Base-by-base conservation (phyloP, 92 coral and sea anemone species). In the Nematostella vectensis region DNA sequence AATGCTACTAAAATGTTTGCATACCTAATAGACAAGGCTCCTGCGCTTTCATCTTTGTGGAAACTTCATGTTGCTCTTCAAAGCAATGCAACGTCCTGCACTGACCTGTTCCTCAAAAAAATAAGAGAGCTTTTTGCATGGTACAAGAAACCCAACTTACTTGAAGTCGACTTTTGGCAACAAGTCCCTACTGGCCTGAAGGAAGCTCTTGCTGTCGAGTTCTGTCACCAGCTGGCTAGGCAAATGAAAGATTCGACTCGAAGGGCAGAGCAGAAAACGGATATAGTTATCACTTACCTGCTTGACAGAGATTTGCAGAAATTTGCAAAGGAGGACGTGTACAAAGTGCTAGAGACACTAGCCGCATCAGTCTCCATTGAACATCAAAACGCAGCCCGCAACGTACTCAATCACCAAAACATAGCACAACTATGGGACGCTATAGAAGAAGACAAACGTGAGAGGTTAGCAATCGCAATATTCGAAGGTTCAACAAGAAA, bases 251-350 rank as follows among this genome's bases (percentile, higher is more conserved):
- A 26, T 10, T 59, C 23, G 22, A 31, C 25, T 18, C 25, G n/a
- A 28, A 1, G 21, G 26, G 18, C 25, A 43, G 54, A n/a, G 6
- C 54, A 59, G 13, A 58, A 23, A 18, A 19, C 65, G 21, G 52
- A 62, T 4, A 55, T 4, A 9, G 51, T 77, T 62, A 30, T 18
- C 52, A 50, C 29, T 24, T 48, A 59, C 29, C 60, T 33, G n/a
- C 69, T 57, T 0, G 72, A 82, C 59, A 42, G 48, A 36, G 45
- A 48, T 2, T 70, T 82, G 26, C 79, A 76, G 59, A 12, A 52
- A 0, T 24, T 28, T 31, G 53, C 65, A 42, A 29, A 49, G 20
- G 16, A 15, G 19, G 47, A 13, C 42, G 36, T 58, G 61, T 29
- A 26, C 55, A 18, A 11, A 24, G 15, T 33, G 15, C 40, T 6